Evolutionary conservation across 2,113 vertebrate genomes (phyloP), one percentile per base, ranked within the genome.

Genomic region (Ciconia maguari): DNA sequence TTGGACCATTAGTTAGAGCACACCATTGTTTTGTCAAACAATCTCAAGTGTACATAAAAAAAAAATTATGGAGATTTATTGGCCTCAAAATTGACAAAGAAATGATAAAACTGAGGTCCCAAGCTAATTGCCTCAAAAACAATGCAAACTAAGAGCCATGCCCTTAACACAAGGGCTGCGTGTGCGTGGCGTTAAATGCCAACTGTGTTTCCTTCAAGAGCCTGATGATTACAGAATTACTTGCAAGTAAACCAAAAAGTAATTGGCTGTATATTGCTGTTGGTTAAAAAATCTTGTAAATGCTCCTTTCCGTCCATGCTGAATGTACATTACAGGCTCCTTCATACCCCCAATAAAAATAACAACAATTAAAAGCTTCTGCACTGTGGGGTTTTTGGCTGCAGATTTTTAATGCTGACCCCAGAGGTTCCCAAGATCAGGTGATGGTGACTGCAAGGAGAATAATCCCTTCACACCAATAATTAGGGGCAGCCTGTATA

Each of bases 391-490:
- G 85, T 70, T 76, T 93, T 87, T 48, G 84, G 88, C 89, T 93
- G 87, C 25, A 42, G 93, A 61, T 82, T 96, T 97, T 97, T 97
- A 97, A 97, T 84, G 93, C 93, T 89, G 90, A 95, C 89, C 96
- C 94, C 83, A 96, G 93, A 97, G 93, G 90, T 93, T 96, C 89
- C 94, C 92, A 75, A 87, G 97, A 96, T 96, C 97, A 97, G 97
- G 95, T 96, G 97, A 98, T 90, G 94, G 81, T 62, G 96, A 65
- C 94, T 97, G 87, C 94, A 96, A 97, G 94, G 91, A 96, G 95
- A 96, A 96, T 98, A 98, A 98, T 98, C 97, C 97, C 97, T 97
- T 98, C 96, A 96, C 98, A 97, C 97, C 97, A 98, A 97, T 98
- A 98, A 98, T 98, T 98, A 98, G 97, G 97, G 97, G 97, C 97